Base-by-base conservation (phyloP, 2,113 vertebrate species). In the Galemys pyrenaicus region DNA sequence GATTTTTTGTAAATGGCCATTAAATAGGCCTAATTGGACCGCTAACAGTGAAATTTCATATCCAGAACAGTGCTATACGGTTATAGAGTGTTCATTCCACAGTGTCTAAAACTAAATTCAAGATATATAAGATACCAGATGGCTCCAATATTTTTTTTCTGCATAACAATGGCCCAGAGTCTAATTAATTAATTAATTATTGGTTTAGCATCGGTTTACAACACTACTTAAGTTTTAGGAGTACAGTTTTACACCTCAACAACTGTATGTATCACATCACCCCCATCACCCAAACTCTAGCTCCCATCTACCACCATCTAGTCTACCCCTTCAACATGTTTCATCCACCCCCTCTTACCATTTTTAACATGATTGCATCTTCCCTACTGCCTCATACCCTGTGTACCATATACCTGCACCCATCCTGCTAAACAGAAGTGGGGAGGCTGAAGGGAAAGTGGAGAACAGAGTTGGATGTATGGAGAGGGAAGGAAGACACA, bases 351-450 rank as follows among this genome's bases (percentile, higher is more conserved):
- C 60, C 58, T n/a, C n/a, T n/a, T n/a, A 30, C 28, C 60, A 13
- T 28, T 30, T 87, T 89, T 17, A 65, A 44, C 39, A n/a, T 4
- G 26, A 12, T 6, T 9, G 67, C 0, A 0, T 51, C 75, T 70
- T 71, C 39, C 26, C 19, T 74, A 9, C 37, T 0, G 12, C n/a
- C 35, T 67, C 6, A 39, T 7, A 51, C 30, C 22, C 6, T 80
- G n/a, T 12, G 6, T 10, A 32, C 19, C 0, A 6, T 30, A 65
- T 30, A 4, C 13, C 6, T 28, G 3, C 22, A 19, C 24, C 9
- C 39, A 7, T 9, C 20, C 35, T 68, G 9, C 37, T 3, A 39
- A 78, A n/a, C n/a, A n/a, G n/a, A n/a, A n/a, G n/a, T n/a, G n/a
- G n/a, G n/a, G n/a, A n/a, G n/a, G n/a, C n/a, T n/a, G n/a, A n/a